Base-by-base conservation (phyloP, 1,140 invertebrate species). In the Drosophila novamexicana region DNA sequence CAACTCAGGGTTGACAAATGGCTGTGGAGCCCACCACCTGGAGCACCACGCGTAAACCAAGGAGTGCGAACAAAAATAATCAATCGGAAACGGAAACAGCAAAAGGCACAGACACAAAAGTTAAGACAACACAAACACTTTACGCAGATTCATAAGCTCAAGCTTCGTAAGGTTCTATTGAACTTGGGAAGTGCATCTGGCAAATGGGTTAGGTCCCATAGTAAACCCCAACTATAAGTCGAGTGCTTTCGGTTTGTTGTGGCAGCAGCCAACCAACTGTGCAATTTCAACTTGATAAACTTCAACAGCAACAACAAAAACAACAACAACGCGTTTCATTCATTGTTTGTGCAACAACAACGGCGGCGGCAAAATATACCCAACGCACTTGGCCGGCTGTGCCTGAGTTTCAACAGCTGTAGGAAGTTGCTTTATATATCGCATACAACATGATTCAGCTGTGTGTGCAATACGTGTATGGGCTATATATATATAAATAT, bases 211-310 rank as follows among this genome's bases (percentile, higher is more conserved):
- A 57, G 32, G 54, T 44, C 22, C 53, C 53, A 40, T 14, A 52
- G 12, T 40, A 18, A 39, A 6, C n/a, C 39, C 42, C 42, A 36
- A 47, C 57, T 36, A 18, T 16, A 59, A 47, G 57, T 47, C 14
- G 57, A 59, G 16, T 8, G 53, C 16, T 40, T 56, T 34, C 53
- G 34, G 42, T 69, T 70, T 75, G 65, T 70, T 73, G 52, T 67
- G 50, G 62, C 58, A 53, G 73, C 77, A 67, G 42, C 66, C 83
- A 86, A 67, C 79, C 68, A 86, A 82, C 62, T 88, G 76, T 86
- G 83, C 79, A 65, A 57, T 72, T 81, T 72, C 74, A 61, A 62
- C 57, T 76, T 76, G 73, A 79, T 79, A 79, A 78, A 79, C 61
- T 65, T 42, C 49, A 56, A 37, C 47, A 65, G 44, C 45, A 80